These are phyloP conservation scores for Natrix natrix DNA, from an alignment of 2,797 vertebrate genomes.

Conservation along the genomic window DNA sequence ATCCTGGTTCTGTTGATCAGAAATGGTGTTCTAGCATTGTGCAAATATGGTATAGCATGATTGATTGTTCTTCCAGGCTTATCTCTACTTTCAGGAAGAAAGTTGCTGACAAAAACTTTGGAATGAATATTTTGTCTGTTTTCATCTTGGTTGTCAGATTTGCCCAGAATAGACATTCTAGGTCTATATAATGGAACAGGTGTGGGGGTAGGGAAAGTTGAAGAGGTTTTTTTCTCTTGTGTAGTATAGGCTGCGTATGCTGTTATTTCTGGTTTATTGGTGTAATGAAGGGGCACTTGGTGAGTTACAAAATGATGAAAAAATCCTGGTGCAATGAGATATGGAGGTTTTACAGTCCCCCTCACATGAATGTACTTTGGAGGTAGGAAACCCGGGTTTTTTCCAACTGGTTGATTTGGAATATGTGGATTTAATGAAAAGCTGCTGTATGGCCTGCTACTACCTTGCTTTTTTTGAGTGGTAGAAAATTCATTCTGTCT, in stretches of 20 bases:
- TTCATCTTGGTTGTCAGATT: slow-evolving; percentile 26
- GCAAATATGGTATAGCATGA: slow-evolving; percentile 53
- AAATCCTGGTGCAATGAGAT: slow-evolving; percentile 33
- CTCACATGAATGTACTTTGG: slow-evolving; percentile 32
- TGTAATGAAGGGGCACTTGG: slow-evolving; percentile 51
- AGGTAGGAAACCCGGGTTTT: slow-evolving; percentile 31
- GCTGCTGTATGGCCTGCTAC: slow-evolving; percentile 35
- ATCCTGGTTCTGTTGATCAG: slow-evolving; percentile 60
- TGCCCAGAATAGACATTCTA: slow-evolving; percentile 33
- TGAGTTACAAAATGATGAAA: slow-evolving; percentile 48
- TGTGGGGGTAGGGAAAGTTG: slow-evolving; percentile 41
- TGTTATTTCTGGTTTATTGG: slow-evolving; percentile 63
- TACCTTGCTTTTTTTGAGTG: slow-evolving; percentile 27
- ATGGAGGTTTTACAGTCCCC: slow-evolving; percentile 47
- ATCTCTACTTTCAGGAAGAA: slow-evolving; percentile 69
- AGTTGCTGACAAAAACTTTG: slow-evolving; percentile 65
- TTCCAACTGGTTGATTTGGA: not conserved
- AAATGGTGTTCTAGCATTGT: slow-evolving; percentile 54
- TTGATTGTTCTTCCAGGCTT: slow-evolving; percentile 53
- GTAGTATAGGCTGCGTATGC: slow-evolving; percentile 52
- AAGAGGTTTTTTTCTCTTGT: slow-evolving; percentile 38
- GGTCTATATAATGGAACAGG: slow-evolving; percentile 38
- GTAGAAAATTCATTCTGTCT: slow-evolving; percentile 10
- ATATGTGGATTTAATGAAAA: slow-evolving; percentile 35
- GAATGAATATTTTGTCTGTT: slow-evolving; percentile 51